Evolutionary conservation across 2,888 invertebrate genomes (phyloP).

Genomic region (Lymantria monacha): DNA sequence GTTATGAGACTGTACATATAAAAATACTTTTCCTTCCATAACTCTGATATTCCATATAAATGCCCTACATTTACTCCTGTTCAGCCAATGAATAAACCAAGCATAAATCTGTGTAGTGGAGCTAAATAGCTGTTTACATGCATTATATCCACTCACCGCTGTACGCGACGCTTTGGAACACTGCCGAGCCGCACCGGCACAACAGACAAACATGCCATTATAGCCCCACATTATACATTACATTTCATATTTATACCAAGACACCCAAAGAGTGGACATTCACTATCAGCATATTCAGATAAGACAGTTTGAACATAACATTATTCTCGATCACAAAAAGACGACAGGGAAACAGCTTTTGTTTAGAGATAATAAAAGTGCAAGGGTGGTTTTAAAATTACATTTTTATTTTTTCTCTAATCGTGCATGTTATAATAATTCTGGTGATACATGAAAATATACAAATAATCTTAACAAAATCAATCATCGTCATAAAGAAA

Average conservation of each 20-base stretch:
- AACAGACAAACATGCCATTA: conserved; percentile 81
- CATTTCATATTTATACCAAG: conserved; percentile 35
- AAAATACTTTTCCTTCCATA: too few species aligned
- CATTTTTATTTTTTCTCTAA: not conserved
- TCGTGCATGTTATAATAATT: too few species aligned
- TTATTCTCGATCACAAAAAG: conserved; percentile 14
- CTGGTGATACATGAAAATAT: too few species aligned
- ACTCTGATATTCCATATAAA: too few species aligned
- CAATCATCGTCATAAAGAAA: too few species aligned
- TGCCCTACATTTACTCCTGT: conserved; percentile 20
- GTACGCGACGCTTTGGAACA: conserved; percentile 98
- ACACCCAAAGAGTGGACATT: conserved; percentile 24
- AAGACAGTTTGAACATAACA: conserved; percentile 7
- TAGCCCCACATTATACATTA: conserved; percentile 46
- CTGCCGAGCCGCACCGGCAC: conserved; percentile 84
- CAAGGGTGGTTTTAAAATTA: not conserved
- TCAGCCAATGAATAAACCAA: conserved; percentile 56
- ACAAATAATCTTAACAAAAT: too few species aligned
- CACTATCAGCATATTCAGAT: conserved; percentile 9
- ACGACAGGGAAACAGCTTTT: too few species aligned
- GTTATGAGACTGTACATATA: too few species aligned
- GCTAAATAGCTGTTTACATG: conserved; percentile 58
- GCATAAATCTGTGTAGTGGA: conserved; percentile 11
- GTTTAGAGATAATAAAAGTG: not conserved
- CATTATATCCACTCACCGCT: conserved; percentile 92